phyloP scores from a whole-genome alignment of 2,113 vertebrate species.

The Terrapene triunguis region DNA sequence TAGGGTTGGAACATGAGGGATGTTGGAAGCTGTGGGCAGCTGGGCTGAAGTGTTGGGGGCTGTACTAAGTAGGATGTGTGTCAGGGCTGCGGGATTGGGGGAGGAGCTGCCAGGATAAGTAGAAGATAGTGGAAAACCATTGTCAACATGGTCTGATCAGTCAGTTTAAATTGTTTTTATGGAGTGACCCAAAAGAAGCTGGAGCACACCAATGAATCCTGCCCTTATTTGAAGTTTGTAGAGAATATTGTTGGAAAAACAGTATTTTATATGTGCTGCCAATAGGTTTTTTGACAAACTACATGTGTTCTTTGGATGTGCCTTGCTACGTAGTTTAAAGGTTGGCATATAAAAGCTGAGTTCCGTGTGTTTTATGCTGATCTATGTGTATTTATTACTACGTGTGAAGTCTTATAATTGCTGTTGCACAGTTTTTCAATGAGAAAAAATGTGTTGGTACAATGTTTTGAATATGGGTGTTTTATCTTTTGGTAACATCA shows the following conservation, averaged over 20 bases:
- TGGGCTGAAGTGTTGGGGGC: neutral
- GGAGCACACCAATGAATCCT: neutral
- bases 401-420: neutral
- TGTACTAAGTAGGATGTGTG: neutral
- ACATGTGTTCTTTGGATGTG: neutral
- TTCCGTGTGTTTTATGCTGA: neutral
- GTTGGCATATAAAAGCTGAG: neutral
- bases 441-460: neutral
- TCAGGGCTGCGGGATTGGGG: neutral
- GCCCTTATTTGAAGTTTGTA: too few relatives aligned
- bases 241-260: too few relatives aligned
- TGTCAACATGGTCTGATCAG: neutral
- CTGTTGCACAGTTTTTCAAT: neutral
- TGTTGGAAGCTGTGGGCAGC: neutral
- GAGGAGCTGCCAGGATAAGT: neutral
- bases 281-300: neutral
- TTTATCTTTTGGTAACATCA: neutral
- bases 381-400: neutral
- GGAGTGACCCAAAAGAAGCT: neutral
- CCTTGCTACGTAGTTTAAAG: neutral
- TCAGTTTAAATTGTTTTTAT: neutral
- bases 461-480: neutral
- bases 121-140: neutral
- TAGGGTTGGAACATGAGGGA: too few relatives aligned
- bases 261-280: neutral